Percentiles rank a stretch among this genome's conserved stretches.
phyloP scores from a whole-genome alignment of 1,140 invertebrate genomes.

The Odontomachus brunneus region DNA sequence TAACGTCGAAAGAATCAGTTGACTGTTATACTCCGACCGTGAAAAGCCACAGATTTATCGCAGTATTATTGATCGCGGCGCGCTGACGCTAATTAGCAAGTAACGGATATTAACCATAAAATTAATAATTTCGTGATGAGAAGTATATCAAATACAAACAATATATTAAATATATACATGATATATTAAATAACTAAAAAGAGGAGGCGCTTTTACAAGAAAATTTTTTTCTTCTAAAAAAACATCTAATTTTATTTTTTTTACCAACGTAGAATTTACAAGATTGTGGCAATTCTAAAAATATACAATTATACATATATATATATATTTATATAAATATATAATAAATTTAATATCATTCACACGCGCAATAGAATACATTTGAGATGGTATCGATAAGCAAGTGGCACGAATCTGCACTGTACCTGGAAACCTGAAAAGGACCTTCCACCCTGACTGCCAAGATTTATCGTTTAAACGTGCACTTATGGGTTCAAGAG shows the following conservation, averaged over 20 bases:
- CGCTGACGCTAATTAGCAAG: conserved; percentile 30
- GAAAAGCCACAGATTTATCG: conserved; percentile 70
- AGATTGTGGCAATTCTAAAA: neutral
- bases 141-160: neutral
- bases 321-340: conserved; percentile 25
- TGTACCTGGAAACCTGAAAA: conserved; percentile 72
- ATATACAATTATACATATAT: conserved; percentile 8
- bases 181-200: neutral
- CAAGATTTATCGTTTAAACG: conserved; percentile 78
- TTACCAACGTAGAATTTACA: neutral
- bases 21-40: conserved; percentile 67
- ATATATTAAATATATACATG: too few relatives aligned
- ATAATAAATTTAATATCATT: conserved; percentile 56
- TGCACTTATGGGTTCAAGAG: conserved; percentile 72
- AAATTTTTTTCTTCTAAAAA: neutral
- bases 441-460: conserved; percentile 70
- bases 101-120: conserved; percentile 15
- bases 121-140: conserved; percentile 14
- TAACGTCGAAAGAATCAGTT: conserved; percentile 68
- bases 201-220: neutral
- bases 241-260: neutral
- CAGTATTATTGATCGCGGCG: conserved; percentile 54
- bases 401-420: conserved; percentile 65
- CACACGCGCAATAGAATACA: conserved; percentile 41
- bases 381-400: conserved; percentile 71